phyloP scores from a whole-genome alignment of 2,797 vertebrate species.

The Chelonia mydas region DNA sequence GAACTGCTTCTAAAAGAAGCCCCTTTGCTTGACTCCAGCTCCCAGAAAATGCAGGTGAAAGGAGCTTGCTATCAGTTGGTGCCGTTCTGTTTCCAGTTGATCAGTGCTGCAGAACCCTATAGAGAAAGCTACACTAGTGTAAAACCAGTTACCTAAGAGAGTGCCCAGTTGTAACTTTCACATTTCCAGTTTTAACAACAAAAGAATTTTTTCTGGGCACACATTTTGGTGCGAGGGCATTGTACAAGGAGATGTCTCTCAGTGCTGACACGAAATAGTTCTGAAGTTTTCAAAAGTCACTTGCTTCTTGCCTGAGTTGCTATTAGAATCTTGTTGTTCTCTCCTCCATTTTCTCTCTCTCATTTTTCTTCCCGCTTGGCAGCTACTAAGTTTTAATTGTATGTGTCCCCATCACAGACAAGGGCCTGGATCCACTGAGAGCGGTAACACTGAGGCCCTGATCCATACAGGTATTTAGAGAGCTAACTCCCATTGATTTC shows the following conservation, averaged over 20 bases:
- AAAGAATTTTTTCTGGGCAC: constrained; percentile 4
- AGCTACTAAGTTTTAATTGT: neutral
- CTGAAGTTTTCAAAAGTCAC: neutral
- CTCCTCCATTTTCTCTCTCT: neutral
- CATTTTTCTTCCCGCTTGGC: neutral
- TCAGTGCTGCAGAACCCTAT: neutral
- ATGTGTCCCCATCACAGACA: neutral
- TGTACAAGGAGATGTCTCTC: neutral
- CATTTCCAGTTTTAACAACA: neutral
- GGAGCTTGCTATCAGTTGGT: neutral
- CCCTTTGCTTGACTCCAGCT: accelerated
- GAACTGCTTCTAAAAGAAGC: neutral
- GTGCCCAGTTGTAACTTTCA: neutral
- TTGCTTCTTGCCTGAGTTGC: neutral
- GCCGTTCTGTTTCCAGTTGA: neutral
- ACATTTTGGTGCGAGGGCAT: neutral
- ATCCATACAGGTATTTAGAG: no score
- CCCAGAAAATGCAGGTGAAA: neutral
- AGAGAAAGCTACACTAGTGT: neutral
- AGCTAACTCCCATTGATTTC: no score
- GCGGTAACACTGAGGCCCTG: neutral
- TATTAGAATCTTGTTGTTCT: accelerated
- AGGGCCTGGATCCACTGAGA: neutral
- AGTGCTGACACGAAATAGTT: neutral
- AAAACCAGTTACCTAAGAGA: neutral